Evolutionary conservation across 2,888 invertebrate species (phyloP), one percentile per base, ranked within the genome.

Genomic region (Strigamia crassipes): DNA sequence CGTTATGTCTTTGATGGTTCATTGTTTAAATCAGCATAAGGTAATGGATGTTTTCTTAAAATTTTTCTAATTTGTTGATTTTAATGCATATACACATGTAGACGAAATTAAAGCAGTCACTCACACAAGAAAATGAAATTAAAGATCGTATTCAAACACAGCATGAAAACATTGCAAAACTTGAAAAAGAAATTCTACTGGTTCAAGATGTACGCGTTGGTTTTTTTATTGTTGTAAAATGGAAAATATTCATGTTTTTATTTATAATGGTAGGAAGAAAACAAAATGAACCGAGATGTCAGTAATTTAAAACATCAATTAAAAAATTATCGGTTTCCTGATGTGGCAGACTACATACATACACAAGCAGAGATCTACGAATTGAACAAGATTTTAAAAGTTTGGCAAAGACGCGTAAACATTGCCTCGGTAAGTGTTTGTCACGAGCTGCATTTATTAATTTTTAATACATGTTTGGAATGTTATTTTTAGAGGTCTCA

Each of bases 331-430:
- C 13, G 81, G n/a, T 61, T 81, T 13, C 61, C 66, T 18, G 66
- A 81, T 66, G 38, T 81, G 1, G 66, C 66, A 66, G 81, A 81
- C 6, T 81, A 81, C 18, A 31, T 81, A 15, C n/a, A 66, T 4
- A 31, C n/a, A 41, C 81, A 81, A 66, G 81, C 81, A n/a, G 66
- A 81, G 15, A 31, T 81, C 4, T 66, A 66, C 41, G 81, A 81
- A 13, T 21, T 81, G 21, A 81, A 27, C 1, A 81, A 81, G 21
- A 12, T 27, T 1, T 18, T 66, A 6, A 61, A 31, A 12, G 23
- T 61, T 38, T 81, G 56, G 81, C n/a, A 81, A 23, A 27, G 81
- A 6, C 56, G 56, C 15, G 66, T 38, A 1, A 21, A 18, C 6
- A 34, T 81, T 10, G 41, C 34, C 8, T 15, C 31, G 31, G 81